Evolutionary conservation across 1,140 invertebrate species (phyloP).

Genomic region (Trichonephila inaurata): DNA sequence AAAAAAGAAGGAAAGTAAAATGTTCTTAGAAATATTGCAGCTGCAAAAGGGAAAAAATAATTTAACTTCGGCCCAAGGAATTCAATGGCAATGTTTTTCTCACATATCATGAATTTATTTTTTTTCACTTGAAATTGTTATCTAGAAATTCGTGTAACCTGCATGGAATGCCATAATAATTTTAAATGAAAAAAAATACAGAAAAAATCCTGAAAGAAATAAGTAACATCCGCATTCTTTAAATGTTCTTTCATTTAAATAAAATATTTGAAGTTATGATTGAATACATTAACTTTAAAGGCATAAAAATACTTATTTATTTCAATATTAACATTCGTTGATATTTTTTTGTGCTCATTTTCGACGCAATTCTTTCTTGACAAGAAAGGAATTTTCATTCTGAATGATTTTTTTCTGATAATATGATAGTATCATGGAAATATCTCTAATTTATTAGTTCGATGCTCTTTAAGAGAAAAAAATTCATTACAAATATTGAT

Average conservation of each 20-base stretch:
- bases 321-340: not conserved
- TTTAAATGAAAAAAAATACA: not conserved
- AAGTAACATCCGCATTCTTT: not conserved
- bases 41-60: conserved; percentile 35
- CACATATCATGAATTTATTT: conserved; percentile 44
- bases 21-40: conserved; percentile 27
- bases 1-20: conserved; percentile 11
- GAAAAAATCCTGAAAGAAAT: not conserved
- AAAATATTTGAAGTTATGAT: not conserved
- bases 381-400: not conserved
- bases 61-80: conserved; percentile 6
- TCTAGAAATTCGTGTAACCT: not conserved
- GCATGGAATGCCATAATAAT: not conserved
- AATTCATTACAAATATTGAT: no score
- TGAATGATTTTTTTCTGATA: no score
- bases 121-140: not conserved
- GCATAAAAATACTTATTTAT: not conserved
- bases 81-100: conserved; percentile 40
- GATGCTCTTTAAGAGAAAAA: no score
- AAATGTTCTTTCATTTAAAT: not conserved
- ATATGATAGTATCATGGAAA: no score
- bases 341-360: not conserved
- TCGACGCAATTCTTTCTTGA: not conserved
- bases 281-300: not conserved
- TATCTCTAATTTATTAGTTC: no score